Percentiles rank a stretch among this genome's conserved stretches.
These are phyloP conservation scores for Tachina lurida DNA, from an alignment of 2,888 invertebrate genomes.

Conservation along the genomic window DNA sequence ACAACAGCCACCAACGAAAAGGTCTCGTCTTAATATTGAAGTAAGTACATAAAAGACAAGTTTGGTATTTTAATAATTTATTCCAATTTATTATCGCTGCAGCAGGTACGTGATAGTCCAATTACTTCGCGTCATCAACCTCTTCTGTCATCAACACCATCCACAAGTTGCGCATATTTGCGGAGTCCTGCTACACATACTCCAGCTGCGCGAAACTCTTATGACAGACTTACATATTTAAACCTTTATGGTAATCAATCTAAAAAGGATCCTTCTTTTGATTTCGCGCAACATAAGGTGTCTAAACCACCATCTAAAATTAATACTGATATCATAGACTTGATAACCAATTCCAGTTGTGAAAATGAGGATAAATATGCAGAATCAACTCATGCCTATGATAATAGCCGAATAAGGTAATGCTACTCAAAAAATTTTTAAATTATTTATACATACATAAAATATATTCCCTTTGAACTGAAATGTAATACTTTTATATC, in stretches of 20 bases:
- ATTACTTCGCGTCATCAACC: slow-evolving; percentile 70
- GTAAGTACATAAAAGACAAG: slow-evolving; percentile 60
- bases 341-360: slow-evolving; percentile 69
- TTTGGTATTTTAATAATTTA: neutral
- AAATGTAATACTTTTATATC: slow-evolving; percentile 1
- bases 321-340: slow-evolving; percentile 77
- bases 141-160: slow-evolving; percentile 73
- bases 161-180: slow-evolving; percentile 49
- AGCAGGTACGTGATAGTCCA: slow-evolving; percentile 69
- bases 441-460: no score
- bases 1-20: slow-evolving; percentile 73
- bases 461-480: neutral
- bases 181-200: slow-evolving; percentile 62
- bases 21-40: slow-evolving; percentile 71
- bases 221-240: slow-evolving; percentile 72
- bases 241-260: slow-evolving; percentile 76
- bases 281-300: slow-evolving; percentile 71
- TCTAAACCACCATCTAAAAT: slow-evolving; percentile 69
- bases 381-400: slow-evolving; percentile 10
- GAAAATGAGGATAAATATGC: slow-evolving; percentile 35
- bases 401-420: slow-evolving; percentile 58
- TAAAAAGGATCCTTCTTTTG: slow-evolving; percentile 77
- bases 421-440: neutral
- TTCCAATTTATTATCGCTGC: neutral
- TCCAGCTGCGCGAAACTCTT: slow-evolving; percentile 60